Percentiles rank a stretch among this genome's conserved stretches.
These are phyloP conservation scores for Xiphophorus birchmanni DNA, from an alignment of 2,797 vertebrate species.

Conservation along the genomic window DNA sequence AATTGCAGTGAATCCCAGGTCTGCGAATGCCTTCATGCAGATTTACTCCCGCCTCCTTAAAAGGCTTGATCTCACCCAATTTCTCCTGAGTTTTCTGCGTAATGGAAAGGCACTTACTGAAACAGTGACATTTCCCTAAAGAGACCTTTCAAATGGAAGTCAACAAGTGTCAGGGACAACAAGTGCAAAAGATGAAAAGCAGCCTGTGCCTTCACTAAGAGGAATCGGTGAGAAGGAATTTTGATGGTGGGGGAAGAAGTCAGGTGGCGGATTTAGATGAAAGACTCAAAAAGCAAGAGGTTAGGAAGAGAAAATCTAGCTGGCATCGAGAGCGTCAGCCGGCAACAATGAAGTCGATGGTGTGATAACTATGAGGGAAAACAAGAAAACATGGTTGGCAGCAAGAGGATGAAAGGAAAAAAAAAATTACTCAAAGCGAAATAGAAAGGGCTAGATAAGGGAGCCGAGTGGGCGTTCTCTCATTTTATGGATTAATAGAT, in stretches of 20 bases:
- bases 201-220: constrained; percentile 4
- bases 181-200: constrained; percentile 32
- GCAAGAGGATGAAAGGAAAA: not conserved
- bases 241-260: not conserved
- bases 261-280: constrained; percentile 13
- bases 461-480: not conserved
- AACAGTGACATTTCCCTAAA: constrained; percentile 42
- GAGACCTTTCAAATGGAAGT: constrained; percentile 38
- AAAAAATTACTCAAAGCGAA: not conserved
- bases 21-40: constrained; percentile 6
- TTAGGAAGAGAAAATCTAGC: not conserved
- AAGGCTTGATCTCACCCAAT: constrained; percentile 32
- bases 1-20: constrained; percentile 1
- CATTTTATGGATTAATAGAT: not conserved
- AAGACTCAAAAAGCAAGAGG: constrained; percentile 3
- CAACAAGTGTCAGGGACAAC: constrained; percentile 50
- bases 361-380: not conserved
- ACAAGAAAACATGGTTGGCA: not conserved
- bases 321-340: not conserved
- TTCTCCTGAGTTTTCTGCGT: constrained; percentile 42
- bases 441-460: not conserved
- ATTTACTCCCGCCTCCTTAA: constrained; percentile 22
- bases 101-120: constrained; percentile 45
- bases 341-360: not conserved
- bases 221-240: not conserved